Base-by-base conservation (phyloP, 2,888 invertebrate species). In the Habrosyne pyritoides region DNA sequence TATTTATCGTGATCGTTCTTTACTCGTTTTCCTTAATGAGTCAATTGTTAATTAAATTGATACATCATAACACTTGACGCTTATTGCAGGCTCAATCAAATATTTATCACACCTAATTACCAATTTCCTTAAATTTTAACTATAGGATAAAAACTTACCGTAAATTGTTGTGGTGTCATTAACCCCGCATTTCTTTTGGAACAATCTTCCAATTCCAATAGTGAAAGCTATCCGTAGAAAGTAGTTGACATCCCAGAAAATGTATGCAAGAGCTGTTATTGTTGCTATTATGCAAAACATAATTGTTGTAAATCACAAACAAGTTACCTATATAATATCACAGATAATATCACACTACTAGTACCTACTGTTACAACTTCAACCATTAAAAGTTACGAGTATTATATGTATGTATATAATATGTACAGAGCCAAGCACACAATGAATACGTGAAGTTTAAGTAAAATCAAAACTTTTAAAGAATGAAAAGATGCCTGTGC, bases 241-340 rank as follows among this genome's bases (percentile, higher is more conserved):
- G 71, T 97, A 97, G 78, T 96, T 96, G 2, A 97, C 95, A 83
- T 97, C 97, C 91, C 96, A 96, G 55, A 95, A 93, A 18, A 96
- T 84, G 75, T 96, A 97, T 30, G 96, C 83, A 30, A 96, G 77
- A 10, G 93, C 89, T 55, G 94, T 71, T 26, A 90, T 65, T 1
- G 84, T 74, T 46, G 79, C 81, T 62, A 89, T 66, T 47, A 87
- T 66, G 69, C 88, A 88, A 66, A 79, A 89, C 92, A 92, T 92
- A 68, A 61, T 77, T n/a, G 42, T 21, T 55, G 28, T 48, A 46
- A 54, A 42, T 4, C 6, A 51, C 22, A 22, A 36, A 42, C 21
- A n/a, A 18, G 49, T 24, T 48, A 10, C 7, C 22, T 52, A 49
- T 36, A 49, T 14, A 18, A 36, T 14, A 18, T 33, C 10, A 33